A percentile compares a stretch with the other conserved stretches of the same genome.
phyloP scores from a whole-genome alignment of 2,113 vertebrate species.

The Leucopsar rothschildi region DNA sequence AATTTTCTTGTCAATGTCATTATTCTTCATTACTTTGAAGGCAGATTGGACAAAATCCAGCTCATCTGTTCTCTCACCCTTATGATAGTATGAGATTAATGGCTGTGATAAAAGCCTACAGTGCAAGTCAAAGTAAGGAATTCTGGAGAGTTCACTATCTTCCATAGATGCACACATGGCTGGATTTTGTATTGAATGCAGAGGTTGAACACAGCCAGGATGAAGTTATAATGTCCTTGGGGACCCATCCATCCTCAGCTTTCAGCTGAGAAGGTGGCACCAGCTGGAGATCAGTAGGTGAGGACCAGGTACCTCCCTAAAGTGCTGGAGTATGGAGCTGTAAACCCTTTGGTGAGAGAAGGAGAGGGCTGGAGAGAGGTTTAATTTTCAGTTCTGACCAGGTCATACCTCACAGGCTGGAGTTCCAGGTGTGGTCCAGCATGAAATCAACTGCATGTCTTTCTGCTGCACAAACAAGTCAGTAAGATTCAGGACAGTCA shows the following conservation, averaged over 20 bases:
- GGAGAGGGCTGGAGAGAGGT: background rate
- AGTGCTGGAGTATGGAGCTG: background rate
- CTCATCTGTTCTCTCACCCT: conserved; percentile 20
- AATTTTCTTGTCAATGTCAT: conserved; percentile 4
- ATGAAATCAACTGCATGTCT: background rate
- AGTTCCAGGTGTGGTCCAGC: background rate
- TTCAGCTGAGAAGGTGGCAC: background rate
- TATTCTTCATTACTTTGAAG: conserved; percentile 49
- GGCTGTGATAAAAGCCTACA: background rate
- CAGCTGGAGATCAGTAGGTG: background rate
- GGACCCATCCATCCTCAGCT: background rate
- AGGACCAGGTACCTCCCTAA: background rate
- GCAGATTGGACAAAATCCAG: conserved; percentile 56
- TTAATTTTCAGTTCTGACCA: background rate
- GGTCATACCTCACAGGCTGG: background rate
- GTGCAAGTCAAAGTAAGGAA: background rate
- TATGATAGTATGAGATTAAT: conserved; percentile 46
- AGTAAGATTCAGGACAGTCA: background rate
- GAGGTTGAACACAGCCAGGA: background rate
- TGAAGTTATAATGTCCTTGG: background rate
- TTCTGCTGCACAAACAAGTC: background rate
- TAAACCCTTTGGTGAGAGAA: background rate
- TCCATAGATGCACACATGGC: background rate
- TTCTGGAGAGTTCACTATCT: background rate
- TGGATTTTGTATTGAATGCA: background rate